Evolutionary conservation across 2,888 invertebrate genomes (phyloP).

Genomic region (Synergus umbraculus): DNA sequence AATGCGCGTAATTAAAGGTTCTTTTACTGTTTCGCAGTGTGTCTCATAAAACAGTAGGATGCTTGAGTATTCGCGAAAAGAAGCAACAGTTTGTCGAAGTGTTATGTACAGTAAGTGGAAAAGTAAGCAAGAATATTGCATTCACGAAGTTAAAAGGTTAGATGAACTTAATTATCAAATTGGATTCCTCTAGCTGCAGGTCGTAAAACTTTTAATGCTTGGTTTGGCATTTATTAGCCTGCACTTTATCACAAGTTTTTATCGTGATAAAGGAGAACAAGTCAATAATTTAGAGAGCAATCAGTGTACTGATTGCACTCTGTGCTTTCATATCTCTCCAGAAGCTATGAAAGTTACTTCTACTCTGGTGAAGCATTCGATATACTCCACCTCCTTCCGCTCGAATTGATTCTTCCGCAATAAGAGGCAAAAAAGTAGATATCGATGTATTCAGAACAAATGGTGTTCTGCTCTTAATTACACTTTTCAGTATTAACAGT

Average conservation of each 20-base stretch:
- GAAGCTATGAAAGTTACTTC: background rate
- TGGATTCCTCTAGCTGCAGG: background rate
- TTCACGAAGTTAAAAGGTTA: background rate
- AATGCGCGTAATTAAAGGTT: constrained; percentile 41
- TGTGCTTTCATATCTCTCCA: background rate
- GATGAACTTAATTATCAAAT: constrained; percentile 18
- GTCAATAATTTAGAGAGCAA: constrained; percentile 10
- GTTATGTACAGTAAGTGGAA: background rate
- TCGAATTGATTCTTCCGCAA: background rate
- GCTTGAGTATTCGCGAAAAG: constrained; percentile 15
- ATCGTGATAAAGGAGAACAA: background rate
- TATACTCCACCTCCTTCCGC: background rate
- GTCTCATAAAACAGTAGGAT: constrained; percentile 12
- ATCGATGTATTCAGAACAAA: constrained; percentile 11
- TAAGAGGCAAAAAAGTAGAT: background rate
- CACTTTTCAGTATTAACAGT: background rate
- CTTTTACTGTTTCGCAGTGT: constrained; percentile 32
- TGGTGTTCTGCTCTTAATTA: constrained; percentile 3
- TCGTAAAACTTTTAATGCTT: background rate
- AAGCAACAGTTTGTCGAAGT: constrained; percentile 28
- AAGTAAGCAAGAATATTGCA: constrained; percentile 16
- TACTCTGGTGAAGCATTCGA: constrained; percentile 8
- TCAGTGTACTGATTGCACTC: background rate
- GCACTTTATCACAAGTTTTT: constrained; percentile 1
- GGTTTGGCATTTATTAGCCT: constrained; percentile 13